A percentile compares a stretch with the other conserved stretches of the same genome.
Evolutionary conservation across 2,888 invertebrate genomes (phyloP).

Genomic region (Calephelis perditalis): DNA sequence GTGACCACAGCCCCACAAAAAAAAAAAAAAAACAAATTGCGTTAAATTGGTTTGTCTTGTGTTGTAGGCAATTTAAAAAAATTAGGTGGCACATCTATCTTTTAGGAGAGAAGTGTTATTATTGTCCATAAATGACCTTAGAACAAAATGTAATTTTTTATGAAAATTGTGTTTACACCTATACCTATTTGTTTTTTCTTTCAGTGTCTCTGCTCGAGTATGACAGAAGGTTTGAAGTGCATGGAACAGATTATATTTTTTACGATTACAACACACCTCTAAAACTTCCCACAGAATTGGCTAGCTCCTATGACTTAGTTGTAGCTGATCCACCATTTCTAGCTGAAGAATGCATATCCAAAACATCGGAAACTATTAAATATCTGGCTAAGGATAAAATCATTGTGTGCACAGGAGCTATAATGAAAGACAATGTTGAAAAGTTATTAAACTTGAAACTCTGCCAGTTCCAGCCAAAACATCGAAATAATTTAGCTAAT

Average conservation of each 20-base stretch:
- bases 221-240: conserved; percentile 89
- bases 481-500: conserved; percentile 94
- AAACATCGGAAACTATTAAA: conserved; percentile 87
- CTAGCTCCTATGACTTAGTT: conserved; percentile 86
- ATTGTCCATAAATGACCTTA: too few species aligned
- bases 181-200: conserved; percentile 39
- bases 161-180: not conserved
- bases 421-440: conserved; percentile 85
- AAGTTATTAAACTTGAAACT: conserved; percentile 80
- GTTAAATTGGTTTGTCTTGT: too few species aligned
- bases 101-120: too few species aligned
- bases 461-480: conserved; percentile 86
- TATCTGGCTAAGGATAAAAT: conserved; percentile 86
- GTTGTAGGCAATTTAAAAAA: too few species aligned
- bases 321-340: conserved; percentile 97
- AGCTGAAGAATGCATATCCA: conserved; percentile 93
- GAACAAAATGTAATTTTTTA: too few species aligned
- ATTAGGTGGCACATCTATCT: too few species aligned
- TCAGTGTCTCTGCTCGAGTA: conserved; percentile 88
- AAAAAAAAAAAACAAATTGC: too few species aligned
- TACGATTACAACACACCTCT: conserved; percentile 93
- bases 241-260: conserved; percentile 86
- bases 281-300: conserved; percentile 79
- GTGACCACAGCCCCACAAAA: too few species aligned
- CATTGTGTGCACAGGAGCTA: conserved; percentile 91